These are phyloP conservation scores for Microdon myrmicae DNA, from an alignment of 2,888 invertebrate species.

Conservation along the genomic window DNA sequence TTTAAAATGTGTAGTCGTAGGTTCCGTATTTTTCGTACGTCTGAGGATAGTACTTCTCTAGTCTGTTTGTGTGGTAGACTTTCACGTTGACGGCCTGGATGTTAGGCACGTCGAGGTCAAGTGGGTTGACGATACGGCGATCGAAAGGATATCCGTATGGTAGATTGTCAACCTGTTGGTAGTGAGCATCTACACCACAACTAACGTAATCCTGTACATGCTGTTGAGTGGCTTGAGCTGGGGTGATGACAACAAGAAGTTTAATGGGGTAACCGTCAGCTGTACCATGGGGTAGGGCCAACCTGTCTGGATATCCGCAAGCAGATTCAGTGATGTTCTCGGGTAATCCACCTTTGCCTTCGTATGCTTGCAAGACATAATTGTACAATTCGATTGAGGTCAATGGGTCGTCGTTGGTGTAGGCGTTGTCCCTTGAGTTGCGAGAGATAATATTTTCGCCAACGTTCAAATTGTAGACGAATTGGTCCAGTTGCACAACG, in stretches of 20 bases:
- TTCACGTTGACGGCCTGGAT: conserved; percentile 72
- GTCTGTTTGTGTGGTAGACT: conserved; percentile 53
- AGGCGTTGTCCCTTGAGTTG: conserved; percentile 59
- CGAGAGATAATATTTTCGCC: conserved; percentile 67
- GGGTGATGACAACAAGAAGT: conserved; percentile 71
- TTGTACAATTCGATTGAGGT: conserved; percentile 67
- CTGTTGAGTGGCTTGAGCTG: conserved; percentile 58
- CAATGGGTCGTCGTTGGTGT: conserved; percentile 71
- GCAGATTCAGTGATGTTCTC: conserved; percentile 68
- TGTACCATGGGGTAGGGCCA: conserved; percentile 74
- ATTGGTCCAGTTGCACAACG: conserved; percentile 75
- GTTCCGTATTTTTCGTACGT: conserved; percentile 28
- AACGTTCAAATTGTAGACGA: conserved; percentile 70
- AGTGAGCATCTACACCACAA: conserved; percentile 69
- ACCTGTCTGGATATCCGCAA: conserved; percentile 72
- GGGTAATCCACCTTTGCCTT: conserved; percentile 66
- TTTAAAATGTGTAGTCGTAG: conserved; percentile 32
- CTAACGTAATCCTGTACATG: conserved; percentile 66
- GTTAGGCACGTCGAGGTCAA: conserved; percentile 71
- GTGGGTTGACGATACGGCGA: conserved; percentile 70
- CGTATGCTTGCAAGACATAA: conserved; percentile 67
- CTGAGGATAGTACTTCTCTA: conserved; percentile 43
- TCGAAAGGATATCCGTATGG: conserved; percentile 80
- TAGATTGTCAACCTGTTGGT: conserved; percentile 70
- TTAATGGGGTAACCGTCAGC: conserved; percentile 73